Percentiles rank a stretch among this genome's conserved stretches.
Evolutionary conservation across 2,888 invertebrate genomes (phyloP).

Genomic region (Idaea aversata): DNA sequence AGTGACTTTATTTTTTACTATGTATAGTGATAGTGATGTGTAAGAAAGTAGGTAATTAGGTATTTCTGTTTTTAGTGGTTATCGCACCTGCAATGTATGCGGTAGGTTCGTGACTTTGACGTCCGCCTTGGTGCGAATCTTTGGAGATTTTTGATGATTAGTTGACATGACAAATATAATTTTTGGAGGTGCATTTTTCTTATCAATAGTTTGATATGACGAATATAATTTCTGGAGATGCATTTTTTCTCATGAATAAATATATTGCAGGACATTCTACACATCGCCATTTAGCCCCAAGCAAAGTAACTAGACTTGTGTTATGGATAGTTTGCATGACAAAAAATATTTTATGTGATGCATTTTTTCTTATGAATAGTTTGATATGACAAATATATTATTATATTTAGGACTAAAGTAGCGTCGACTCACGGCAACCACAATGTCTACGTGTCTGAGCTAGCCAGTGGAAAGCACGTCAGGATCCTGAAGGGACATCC

Average conservation of each 20-base stretch:
- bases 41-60: no score
- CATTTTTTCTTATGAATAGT: neutral
- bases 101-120: no score
- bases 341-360: no score
- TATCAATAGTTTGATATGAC: neutral
- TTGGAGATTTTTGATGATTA: neutral
- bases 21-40: no score
- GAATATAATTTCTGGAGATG: neutral
- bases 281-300: no score
- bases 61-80: no score
- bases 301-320: no score
- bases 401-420: constrained; percentile 83
- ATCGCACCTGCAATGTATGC: no score
- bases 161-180: neutral
- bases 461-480: constrained; percentile 88
- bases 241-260: neutral
- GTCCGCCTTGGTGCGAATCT: no score
- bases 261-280: no score
- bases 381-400: constrained; percentile 4
- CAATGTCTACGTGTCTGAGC: constrained; percentile 90
- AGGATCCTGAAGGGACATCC: constrained; percentile 90
- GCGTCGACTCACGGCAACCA: constrained; percentile 95
- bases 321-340: no score
- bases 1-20: no score
- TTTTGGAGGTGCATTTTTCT: neutral